Base-by-base conservation (phyloP, 2,797 vertebrate genomes). In the Huso huso region DNA sequence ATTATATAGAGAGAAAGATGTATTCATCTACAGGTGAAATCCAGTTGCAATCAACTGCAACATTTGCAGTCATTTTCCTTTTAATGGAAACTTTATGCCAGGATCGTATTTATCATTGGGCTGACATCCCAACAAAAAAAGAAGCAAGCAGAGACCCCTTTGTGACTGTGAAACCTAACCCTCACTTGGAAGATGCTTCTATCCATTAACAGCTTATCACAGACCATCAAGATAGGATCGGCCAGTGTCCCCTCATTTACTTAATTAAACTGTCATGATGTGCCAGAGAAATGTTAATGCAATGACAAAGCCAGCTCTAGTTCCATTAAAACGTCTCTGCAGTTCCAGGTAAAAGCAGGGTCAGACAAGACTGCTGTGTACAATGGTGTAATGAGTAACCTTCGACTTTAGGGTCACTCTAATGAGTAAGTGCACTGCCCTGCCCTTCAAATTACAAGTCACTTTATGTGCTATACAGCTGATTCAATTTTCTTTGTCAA, bases 231-330 rank as follows among this genome's bases (percentile, higher is more conserved):
- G 61, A 79, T 67, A 73, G 68, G 64, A 74, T 70, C 69, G 69
- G 13, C 68, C 66, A 72, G 52, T 60, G 68, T 65, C 51, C 69
- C 66, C 62, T 70, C 67, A 69, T 68, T 74, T 57, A 72, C 70
- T 72, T 76, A 68, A 77, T 74, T 71, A 75, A 78, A 70, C 71
- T 72, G 67, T 69, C 65, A 78, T 62, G 70, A 67, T 72, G 62
- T 68, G 48, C 58, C 68, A 64, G 18, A 68, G 67, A 78, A 71
- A 69, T 68, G 63, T 65, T 70, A 73, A 73, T 65, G 63, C 7
- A 50, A 74, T 64, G 68, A 57, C 49, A 58, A 69, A 70, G 60
- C 64, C 50, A 61, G 61, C 61, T 66, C 66, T 68, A 23, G 49
- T n/a, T 65, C 74, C 68, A 75, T 65, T 76, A 64, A 52, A 52